phyloP scores from a whole-genome alignment of 2,113 vertebrate genomes.

The Cyprinodon variegatus region DNA sequence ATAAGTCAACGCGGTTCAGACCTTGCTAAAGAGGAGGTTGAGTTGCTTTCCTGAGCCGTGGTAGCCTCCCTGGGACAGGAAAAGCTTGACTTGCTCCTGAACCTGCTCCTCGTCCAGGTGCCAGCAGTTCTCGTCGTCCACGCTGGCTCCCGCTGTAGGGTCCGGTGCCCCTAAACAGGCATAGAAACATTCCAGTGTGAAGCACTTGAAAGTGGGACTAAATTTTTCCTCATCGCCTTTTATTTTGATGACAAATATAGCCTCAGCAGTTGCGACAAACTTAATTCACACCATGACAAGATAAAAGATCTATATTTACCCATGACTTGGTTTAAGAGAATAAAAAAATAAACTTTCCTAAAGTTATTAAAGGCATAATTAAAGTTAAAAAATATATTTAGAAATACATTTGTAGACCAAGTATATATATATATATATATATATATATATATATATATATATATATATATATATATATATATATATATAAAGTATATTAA shows the following conservation, averaged over 20 bases:
- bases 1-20: conserved; percentile 60
- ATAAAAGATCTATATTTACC: background rate
- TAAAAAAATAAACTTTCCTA: too few species aligned
- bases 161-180: conserved; percentile 90
- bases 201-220: background rate
- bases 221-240: background rate
- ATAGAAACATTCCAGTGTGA: conserved; percentile 4
- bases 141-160: conserved; percentile 96
- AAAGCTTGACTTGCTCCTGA: conserved; percentile 98
- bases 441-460: too few species aligned
- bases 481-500: too few species aligned
- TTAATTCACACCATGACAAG: background rate
- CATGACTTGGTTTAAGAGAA: background rate
- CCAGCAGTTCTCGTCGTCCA: conserved; percentile 99
- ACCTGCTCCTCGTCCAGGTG: conserved; percentile 99
- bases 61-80: conserved; percentile 97
- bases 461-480: too few species aligned
- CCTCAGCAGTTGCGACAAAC: background rate
- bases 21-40: conserved; percentile 99
- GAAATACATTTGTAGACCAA: too few species aligned
- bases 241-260: background rate
- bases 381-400: too few species aligned
- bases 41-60: conserved; percentile 99
- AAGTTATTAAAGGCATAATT: too few species aligned
- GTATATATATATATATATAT: too few species aligned